A percentile compares a stretch with the other conserved stretches of the same genome.
These are phyloP conservation scores for Strigamia transsilvanica DNA, from an alignment of 2,888 invertebrate genomes.

Conservation along the genomic window DNA sequence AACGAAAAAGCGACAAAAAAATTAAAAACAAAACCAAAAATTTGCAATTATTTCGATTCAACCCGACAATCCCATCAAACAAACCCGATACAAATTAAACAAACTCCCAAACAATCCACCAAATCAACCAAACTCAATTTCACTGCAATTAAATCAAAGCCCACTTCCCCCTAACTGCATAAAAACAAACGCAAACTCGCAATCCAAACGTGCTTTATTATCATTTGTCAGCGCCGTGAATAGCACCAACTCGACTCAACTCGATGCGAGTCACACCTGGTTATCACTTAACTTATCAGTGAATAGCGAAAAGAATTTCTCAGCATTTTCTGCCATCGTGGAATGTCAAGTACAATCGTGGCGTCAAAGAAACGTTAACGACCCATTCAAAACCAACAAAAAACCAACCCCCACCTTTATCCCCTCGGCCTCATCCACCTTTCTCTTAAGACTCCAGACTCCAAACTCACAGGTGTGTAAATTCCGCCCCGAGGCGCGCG, in stretches of 20 bases:
- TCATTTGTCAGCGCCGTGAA: background rate
- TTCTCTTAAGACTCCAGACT: background rate
- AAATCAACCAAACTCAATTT: too few species aligned
- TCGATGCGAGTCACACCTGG: background rate
- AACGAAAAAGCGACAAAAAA: too few species aligned
- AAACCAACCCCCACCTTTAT: slow-evolving; percentile 15
- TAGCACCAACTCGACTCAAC: background rate
- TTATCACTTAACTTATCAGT: background rate
- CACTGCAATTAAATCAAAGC: too few species aligned
- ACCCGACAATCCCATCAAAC: too few species aligned
- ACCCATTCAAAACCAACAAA: slow-evolving; percentile 20
- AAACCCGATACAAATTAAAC: too few species aligned
- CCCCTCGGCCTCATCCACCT: background rate
- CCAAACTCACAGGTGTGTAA: slow-evolving; percentile 11
- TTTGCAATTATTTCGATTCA: too few species aligned
- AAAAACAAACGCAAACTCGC: too few species aligned
- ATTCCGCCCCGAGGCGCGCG: background rate
- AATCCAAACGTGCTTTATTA: background rate
- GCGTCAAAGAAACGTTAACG: background rate
- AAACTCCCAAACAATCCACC: too few species aligned
- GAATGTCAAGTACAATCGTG: slow-evolving; percentile 22
- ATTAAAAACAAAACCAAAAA: too few species aligned
- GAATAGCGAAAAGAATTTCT: background rate
- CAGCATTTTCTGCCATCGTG: slow-evolving; percentile 4
- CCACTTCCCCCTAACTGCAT: too few species aligned